phyloP scores from a whole-genome alignment of 1,140 invertebrate genomes.

The Bombus affinis region DNA sequence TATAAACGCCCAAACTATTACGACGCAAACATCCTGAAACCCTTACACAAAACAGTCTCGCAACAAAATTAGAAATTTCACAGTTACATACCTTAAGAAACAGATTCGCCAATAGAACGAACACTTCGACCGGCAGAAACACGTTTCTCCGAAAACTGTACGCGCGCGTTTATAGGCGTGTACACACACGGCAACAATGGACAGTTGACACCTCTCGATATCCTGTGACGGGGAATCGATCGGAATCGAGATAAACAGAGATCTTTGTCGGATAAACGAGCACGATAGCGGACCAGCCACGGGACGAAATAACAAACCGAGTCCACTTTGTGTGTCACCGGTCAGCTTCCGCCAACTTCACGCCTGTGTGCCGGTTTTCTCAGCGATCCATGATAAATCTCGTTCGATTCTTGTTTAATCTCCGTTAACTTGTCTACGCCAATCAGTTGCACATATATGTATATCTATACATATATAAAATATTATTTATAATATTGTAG shows the following conservation, averaged over 20 bases:
- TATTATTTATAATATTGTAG: too few species aligned
- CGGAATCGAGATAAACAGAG: slow-evolving; percentile 25
- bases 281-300: background rate
- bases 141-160: background rate
- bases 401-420: slow-evolving; percentile 18
- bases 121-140: slow-evolving; percentile 21
- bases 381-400: slow-evolving; percentile 34
- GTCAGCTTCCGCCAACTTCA: slow-evolving; percentile 37
- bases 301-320: slow-evolving; percentile 6
- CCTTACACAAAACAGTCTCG: background rate
- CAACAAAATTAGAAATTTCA: background rate
- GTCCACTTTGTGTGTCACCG: slow-evolving; percentile 10
- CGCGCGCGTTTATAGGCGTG: slow-evolving; percentile 5
- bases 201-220: slow-evolving; percentile 3
- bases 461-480: background rate
- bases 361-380: slow-evolving; percentile 24
- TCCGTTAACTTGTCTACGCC: background rate
- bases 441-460: background rate
- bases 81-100: slow-evolving; percentile 14
- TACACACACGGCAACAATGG: slow-evolving; percentile 14
- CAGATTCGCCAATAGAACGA: background rate
- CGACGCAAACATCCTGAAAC: background rate
- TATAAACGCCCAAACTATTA: background rate
- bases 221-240: background rate
- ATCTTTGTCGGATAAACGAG: background rate